Evolutionary conservation across 2,797 vertebrate genomes (phyloP).

Genomic region (Coilia nasus): DNA sequence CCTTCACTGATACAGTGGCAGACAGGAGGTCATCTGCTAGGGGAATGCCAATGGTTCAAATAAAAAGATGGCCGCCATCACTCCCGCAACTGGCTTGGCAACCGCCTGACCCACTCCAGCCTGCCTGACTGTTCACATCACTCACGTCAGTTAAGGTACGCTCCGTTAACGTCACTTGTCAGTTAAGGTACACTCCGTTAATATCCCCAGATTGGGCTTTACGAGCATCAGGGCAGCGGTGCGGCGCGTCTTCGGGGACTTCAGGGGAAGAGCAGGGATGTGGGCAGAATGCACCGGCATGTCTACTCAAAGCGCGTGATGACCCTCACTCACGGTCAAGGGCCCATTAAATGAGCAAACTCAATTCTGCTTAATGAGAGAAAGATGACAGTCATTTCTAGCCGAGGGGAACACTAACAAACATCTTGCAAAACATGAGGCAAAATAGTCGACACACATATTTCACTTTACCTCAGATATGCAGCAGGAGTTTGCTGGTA

Average conservation of each 20-base stretch:
- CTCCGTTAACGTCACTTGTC: slow-evolving; percentile 22
- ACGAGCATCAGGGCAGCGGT: background rate
- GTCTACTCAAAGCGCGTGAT: slow-evolving; percentile 7
- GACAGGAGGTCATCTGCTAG: background rate
- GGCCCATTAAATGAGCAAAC: slow-evolving; percentile 46
- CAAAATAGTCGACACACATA: background rate
- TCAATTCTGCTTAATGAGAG: slow-evolving; percentile 60
- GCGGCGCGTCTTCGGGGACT: background rate
- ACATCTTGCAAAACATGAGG: slow-evolving; percentile 20
- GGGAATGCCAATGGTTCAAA: background rate
- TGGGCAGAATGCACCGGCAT: background rate
- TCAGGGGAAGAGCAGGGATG: background rate
- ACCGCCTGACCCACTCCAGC: background rate
- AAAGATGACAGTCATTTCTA: slow-evolving; percentile 57
- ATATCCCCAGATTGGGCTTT: slow-evolving; percentile 9
- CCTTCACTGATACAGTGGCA: background rate
- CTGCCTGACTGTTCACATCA: slow-evolving; percentile 21
- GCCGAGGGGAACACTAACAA: slow-evolving; percentile 36
- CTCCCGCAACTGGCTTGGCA: background rate
- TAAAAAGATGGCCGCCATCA: background rate
- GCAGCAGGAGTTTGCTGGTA: background rate
- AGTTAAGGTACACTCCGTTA: slow-evolving; percentile 24
- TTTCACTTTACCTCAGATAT: slow-evolving; percentile 17
- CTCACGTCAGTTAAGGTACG: slow-evolving; percentile 28
- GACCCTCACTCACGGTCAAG: background rate